Evolutionary conservation across 2,113 vertebrate genomes (phyloP).

Genomic region (Hassar affinis): DNA sequence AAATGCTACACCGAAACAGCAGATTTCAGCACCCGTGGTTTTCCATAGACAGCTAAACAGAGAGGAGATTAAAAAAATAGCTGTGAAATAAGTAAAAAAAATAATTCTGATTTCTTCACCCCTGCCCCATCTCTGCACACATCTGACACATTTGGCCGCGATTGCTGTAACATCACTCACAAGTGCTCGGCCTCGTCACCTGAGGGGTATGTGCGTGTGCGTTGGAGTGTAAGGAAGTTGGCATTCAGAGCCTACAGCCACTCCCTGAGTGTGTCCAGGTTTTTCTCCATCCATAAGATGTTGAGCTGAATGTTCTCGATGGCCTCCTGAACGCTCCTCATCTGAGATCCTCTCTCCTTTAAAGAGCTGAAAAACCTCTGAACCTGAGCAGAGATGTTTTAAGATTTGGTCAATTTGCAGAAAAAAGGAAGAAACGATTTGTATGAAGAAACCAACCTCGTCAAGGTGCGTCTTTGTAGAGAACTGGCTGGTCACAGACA

Average conservation of each 20-base stretch:
- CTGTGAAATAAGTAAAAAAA: background rate
- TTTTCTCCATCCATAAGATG: conserved; percentile 85
- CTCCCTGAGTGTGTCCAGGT: conserved; percentile 68
- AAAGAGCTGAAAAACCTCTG: conserved; percentile 84
- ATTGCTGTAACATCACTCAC: conserved; percentile 34
- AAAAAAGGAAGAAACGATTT: no score
- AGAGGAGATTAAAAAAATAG: background rate
- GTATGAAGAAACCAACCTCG: conserved; percentile 76
- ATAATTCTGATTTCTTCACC: background rate
- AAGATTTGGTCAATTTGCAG: background rate
- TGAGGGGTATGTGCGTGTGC: conserved; percentile 15
- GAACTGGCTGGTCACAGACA: conserved; percentile 81
- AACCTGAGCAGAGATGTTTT: conserved; percentile 69
- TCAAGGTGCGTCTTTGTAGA: conserved; percentile 81
- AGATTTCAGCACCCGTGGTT: background rate
- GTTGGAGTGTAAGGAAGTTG: conserved; percentile 33
- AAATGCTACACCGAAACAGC: background rate
- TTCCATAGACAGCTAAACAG: background rate
- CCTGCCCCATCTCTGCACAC: conserved; percentile 26
- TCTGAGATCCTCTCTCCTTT: conserved; percentile 78
- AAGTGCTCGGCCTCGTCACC: conserved; percentile 62
- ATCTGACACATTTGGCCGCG: conserved; percentile 15
- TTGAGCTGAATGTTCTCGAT: conserved; percentile 87
- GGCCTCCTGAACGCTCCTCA: conserved; percentile 83
- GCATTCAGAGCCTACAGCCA: conserved; percentile 70